Conservation (phyloP, 30 jellyfish, hydroid and myxozoan species). For the Aurelia aurita region DNA sequence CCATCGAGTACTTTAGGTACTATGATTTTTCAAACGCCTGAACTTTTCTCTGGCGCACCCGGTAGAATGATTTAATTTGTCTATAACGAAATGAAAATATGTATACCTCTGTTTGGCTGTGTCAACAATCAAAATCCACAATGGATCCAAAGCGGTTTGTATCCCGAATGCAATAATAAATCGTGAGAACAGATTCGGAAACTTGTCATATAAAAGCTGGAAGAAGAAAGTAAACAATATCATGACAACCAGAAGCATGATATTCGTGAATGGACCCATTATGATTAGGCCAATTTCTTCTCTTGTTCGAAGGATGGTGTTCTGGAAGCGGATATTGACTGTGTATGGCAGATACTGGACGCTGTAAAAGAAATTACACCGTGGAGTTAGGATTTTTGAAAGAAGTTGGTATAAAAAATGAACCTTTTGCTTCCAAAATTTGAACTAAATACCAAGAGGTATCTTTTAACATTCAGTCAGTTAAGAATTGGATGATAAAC, state of each 20-base stretch:
- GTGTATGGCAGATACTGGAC: slow-evolving; percentile 93
- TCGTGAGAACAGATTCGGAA: slow-evolving; percentile 80
- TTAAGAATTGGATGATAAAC: too few species aligned
- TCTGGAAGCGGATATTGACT: slow-evolving; percentile 81
- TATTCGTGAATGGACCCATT: slow-evolving; percentile 92
- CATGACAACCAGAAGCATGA: slow-evolving; percentile 61
- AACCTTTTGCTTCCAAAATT: too few species aligned
- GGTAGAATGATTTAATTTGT: too few species aligned
- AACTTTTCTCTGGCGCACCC: too few species aligned
- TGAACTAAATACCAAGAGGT: too few species aligned
- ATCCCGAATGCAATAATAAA: slow-evolving; percentile 91
- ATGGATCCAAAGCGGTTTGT: slow-evolving; percentile 89
- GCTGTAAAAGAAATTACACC: slow-evolving; percentile 44
- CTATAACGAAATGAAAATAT: neutral
- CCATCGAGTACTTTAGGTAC: too few species aligned
- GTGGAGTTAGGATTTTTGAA: neutral
- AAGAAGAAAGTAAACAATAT: slow-evolving; percentile 72
- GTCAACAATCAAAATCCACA: slow-evolving; percentile 89
- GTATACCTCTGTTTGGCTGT: slow-evolving; percentile 80
- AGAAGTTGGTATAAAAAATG: neutral
- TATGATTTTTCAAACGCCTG: too few species aligned
- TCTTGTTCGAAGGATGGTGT: slow-evolving; percentile 89
- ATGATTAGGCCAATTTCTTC: slow-evolving; percentile 90
- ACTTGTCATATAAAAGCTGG: slow-evolving; percentile 83
- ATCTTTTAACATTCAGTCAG: too few species aligned